Percentiles rank a stretch among this genome's conserved stretches.
phyloP scores from a whole-genome alignment of 2,888 invertebrate species.

The Norana najaformis region DNA sequence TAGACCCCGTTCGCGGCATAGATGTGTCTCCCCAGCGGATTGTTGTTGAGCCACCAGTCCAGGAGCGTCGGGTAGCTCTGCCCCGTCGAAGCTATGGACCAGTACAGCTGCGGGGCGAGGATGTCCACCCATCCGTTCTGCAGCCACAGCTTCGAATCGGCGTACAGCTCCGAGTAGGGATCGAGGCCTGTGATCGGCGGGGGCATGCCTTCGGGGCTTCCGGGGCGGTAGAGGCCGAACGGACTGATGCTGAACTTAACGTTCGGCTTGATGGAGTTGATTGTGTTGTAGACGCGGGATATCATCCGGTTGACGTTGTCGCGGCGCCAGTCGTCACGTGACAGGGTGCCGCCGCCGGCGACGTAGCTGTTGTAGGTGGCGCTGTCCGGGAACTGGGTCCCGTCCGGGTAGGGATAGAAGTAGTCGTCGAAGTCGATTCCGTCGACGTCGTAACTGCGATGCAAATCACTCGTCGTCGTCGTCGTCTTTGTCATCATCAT shows the following conservation, averaged over 20 bases:
- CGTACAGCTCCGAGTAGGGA: slow-evolving; percentile 50
- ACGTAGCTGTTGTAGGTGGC: slow-evolving; percentile 51
- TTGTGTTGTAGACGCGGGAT: slow-evolving; percentile 44
- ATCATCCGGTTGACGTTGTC: slow-evolving; percentile 54
- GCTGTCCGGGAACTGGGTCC: slow-evolving; percentile 51
- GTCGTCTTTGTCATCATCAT: background rate
- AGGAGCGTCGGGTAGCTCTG: slow-evolving; percentile 56
- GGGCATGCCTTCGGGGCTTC: slow-evolving; percentile 49
- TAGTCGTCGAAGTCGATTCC: slow-evolving; percentile 59
- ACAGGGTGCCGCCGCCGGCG: slow-evolving; percentile 49
- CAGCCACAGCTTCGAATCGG: slow-evolving; percentile 55
- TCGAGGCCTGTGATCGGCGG: slow-evolving; percentile 49
- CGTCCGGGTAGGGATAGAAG: slow-evolving; percentile 58
- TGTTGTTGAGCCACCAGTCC: slow-evolving; percentile 56
- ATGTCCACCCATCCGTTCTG: slow-evolving; percentile 55
- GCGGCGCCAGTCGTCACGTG: slow-evolving; percentile 53
- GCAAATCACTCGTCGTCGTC: background rate
- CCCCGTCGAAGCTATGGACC: slow-evolving; percentile 53
- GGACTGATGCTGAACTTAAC: slow-evolving; percentile 57
- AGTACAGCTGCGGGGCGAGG: slow-evolving; percentile 57
- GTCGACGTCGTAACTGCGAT: slow-evolving; percentile 53
- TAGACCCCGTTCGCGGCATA: slow-evolving; percentile 52
- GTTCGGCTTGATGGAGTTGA: slow-evolving; percentile 45
- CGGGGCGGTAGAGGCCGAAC: slow-evolving; percentile 58
- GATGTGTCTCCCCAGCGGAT: slow-evolving; percentile 48